phyloP scores from a whole-genome alignment of 2,113 vertebrate genomes.

The Macrotis lagotis region DNA sequence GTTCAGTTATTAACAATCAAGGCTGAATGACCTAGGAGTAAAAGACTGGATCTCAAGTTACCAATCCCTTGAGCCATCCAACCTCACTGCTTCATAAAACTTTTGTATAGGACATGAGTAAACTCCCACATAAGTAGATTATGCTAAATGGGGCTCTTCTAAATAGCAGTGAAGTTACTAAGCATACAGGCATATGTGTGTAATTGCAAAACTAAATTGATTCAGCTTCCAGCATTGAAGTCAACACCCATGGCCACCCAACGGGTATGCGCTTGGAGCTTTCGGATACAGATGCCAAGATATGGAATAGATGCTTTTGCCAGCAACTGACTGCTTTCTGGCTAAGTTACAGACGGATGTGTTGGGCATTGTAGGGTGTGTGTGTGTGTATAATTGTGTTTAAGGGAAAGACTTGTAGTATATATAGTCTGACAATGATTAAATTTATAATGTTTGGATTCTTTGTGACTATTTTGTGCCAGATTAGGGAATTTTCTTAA shows the following conservation, averaged over 20 bases:
- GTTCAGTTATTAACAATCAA: conserved; percentile 4
- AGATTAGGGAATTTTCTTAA: not conserved
- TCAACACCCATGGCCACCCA: conserved; percentile 77
- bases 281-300: conserved; percentile 76
- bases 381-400: conserved; percentile 9
- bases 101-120: conserved; percentile 63
- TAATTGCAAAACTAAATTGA: conserved; percentile 80
- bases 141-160: conserved; percentile 70
- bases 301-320: conserved; percentile 61
- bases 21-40: not conserved
- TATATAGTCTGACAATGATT: accelerated
- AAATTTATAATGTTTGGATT: not conserved
- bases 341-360: conserved; percentile 6
- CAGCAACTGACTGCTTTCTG: conserved; percentile 53
- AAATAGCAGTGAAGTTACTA: conserved; percentile 75
- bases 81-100: conserved; percentile 32
- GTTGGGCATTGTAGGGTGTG: conserved; percentile 26
- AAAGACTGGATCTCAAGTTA: conserved; percentile 32
- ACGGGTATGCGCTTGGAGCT: conserved; percentile 79
- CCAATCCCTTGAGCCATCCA: conserved; percentile 39
- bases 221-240: conserved; percentile 68
- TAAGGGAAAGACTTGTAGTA: not conserved
- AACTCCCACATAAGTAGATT: conserved; percentile 68
- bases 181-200: conserved; percentile 72
- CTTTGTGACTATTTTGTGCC: not conserved